Base-by-base conservation (phyloP, 2,888 invertebrate species). In the Formica aserva region DNA sequence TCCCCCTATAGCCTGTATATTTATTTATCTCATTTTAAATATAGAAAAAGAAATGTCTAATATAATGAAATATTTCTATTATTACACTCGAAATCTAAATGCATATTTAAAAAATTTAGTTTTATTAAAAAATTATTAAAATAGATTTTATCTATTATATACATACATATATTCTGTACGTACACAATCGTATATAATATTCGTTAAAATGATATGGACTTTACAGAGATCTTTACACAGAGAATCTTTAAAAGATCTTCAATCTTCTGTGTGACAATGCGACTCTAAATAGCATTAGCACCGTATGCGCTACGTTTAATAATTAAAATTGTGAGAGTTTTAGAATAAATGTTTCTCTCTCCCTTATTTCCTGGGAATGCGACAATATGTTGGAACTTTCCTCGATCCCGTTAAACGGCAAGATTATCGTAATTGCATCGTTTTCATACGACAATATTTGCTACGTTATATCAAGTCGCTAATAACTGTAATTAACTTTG, bases 371-470 rank as follows among this genome's bases (percentile, higher is more conserved):
- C 38, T 60, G 60, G 29, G 72, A 74, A 72, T 18, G 18, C 8
- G 38, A 1, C 41, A 74, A 74, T 60, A 74, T 41, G 72, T 60
- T 57, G 13, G 8, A 38, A 74, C 1, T 18, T 41, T 41, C 8
- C 8, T n/a, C 26, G 41, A 41, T 60, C 60, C 3, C 11, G 26
- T 74, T n/a, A 60, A 15, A 72, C 26, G 15, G 26, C 55, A 57
- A 29, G 29, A 29, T 26, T 11, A 13, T 26, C 29, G 41, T 45
- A 48, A 67, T 67, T 67, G 11, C 11, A 29, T 29, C 11, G 6
- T 48, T 67, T 15, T 48, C 4, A 48, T 48, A 48, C n/a, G 35
- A 48, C 5, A 2, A 48, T 11, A 13, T 18, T 29, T 29, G 26
- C 38, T 45, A 5, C 41, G 15, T 22, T 26, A 29, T 45, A 29